Base-by-base conservation (phyloP, 2,888 invertebrate genomes). In the Barypeithes pellucidus region DNA sequence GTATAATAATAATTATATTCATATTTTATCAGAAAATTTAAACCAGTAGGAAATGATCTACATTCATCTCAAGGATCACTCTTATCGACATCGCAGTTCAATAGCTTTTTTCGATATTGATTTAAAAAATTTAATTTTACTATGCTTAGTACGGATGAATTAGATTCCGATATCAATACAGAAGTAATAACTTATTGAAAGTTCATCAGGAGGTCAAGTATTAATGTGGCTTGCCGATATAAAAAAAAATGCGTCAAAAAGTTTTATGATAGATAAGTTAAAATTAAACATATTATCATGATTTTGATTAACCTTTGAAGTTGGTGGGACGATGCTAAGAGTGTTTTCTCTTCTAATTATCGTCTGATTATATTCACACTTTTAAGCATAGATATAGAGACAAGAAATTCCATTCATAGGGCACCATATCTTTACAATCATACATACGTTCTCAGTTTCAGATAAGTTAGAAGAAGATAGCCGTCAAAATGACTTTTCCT, bases 161-260 rank as follows among this genome's bases (percentile, higher is more conserved):
- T 67, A 60, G 59, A 59, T 45, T 24, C 45, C 24, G 67, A 67
- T 67, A 67, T 33, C 67, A 43, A 54, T 50, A 50, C 24, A 50
- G n/a, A 54, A 43, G 57, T 66, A 54, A 43, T 47, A 50, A 47
- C 52, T 50, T 36, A 47, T 66, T 20, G 20, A n/a, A 24, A 41
- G 66, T 24, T 52, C 66, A 33, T 52, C 66, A 33, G 14, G 12
- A 47, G 59, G 24, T 67, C 67, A 66, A 66, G 52, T 22, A 22
- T 54, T 22, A 65, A n/a, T 41, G 20, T 65, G 52, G 36, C 20
- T 29, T 33, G 65, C 11, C 24, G 45, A 62, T 45, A 22, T 29
- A 62, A 45, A 45, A 62, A 45, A 45, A 43, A 62, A 22, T 41
- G 47, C 22, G 24, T 50, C 5, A 24, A 3, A 22, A 50, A n/a